A percentile compares a stretch with the other conserved stretches of the same genome.
Conservation (phyloP, 2,888 invertebrate species). For the Oligia fasciuncula region DNA sequence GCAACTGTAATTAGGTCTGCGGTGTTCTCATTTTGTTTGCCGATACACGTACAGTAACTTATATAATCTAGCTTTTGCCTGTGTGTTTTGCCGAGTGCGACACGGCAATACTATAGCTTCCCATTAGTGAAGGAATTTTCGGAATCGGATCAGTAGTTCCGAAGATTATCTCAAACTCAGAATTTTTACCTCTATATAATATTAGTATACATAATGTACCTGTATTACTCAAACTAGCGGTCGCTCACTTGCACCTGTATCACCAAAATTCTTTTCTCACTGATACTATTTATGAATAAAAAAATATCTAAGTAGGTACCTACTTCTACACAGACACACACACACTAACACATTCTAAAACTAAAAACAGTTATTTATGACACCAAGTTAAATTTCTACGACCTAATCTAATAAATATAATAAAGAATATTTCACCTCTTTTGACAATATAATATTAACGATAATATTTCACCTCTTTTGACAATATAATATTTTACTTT, state of each 20-base stretch:
- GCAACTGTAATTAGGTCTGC: neutral
- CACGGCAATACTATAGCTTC: neutral
- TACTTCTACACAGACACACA: slow-evolving; percentile 1
- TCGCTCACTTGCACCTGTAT: neutral
- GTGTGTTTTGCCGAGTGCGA: too few relatives aligned
- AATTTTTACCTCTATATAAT: neutral
- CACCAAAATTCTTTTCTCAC: neutral
- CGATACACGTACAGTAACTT: neutral
- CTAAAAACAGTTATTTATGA: neutral
- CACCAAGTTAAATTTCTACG: neutral
- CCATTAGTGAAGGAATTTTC: neutral
- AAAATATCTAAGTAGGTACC: slow-evolving; percentile 5
- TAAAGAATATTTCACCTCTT: neutral
- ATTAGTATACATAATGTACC: neutral
- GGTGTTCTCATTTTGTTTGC: neutral
- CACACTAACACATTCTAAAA: neutral
- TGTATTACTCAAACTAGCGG: neutral
- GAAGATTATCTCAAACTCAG: neutral
- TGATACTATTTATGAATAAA: neutral
- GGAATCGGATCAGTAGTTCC: neutral
- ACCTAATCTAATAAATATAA: neutral
- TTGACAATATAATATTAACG: too few relatives aligned
- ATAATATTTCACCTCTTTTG: too few relatives aligned
- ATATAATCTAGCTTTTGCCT: neutral
- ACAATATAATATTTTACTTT: too few relatives aligned